These are phyloP conservation scores for Syngnathus typhle DNA, from an alignment of 2,113 vertebrate species.

Conservation along the genomic window DNA sequence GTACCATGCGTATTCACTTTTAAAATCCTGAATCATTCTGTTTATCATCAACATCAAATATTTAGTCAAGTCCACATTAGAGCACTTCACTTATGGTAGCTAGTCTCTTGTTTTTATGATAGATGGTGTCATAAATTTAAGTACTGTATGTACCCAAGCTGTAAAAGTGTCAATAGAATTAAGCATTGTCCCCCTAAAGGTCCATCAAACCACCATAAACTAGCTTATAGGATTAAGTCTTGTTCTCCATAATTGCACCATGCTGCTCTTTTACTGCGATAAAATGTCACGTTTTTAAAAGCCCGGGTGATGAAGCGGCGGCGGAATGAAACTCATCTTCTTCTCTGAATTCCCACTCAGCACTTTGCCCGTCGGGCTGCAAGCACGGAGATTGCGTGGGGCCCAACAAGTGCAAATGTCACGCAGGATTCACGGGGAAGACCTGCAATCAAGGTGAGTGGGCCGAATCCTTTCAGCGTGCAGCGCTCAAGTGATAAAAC, in stretches of 20 bases:
- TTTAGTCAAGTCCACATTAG: background rate
- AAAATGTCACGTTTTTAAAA: conserved; percentile 31
- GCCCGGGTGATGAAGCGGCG: conserved; percentile 27
- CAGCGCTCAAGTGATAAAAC: background rate
- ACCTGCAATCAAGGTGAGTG: conserved; percentile 94
- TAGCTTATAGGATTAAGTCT: conserved; percentile 2
- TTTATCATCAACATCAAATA: background rate
- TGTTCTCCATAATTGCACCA: conserved; percentile 10
- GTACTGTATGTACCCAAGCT: background rate
- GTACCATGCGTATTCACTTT: background rate
- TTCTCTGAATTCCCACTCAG: conserved; percentile 64
- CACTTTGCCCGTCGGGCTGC: conserved; percentile 88
- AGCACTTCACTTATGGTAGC: background rate
- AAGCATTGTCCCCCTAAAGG: background rate
- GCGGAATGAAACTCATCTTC: conserved; percentile 51
- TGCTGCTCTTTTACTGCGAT: conserved; percentile 18
- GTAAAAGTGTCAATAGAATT: background rate
- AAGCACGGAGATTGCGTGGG: conserved; percentile 93
- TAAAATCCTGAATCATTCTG: background rate
- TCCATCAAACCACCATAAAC: background rate
- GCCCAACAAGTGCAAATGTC: conserved; percentile 95
- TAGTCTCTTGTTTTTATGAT: background rate
- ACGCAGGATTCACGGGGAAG: conserved; percentile 89
- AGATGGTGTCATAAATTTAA: background rate
- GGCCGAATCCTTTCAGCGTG: background rate